Evolutionary conservation across 23 tunicate species (phyloP).

Genomic region (Oikopleura albicans): DNA sequence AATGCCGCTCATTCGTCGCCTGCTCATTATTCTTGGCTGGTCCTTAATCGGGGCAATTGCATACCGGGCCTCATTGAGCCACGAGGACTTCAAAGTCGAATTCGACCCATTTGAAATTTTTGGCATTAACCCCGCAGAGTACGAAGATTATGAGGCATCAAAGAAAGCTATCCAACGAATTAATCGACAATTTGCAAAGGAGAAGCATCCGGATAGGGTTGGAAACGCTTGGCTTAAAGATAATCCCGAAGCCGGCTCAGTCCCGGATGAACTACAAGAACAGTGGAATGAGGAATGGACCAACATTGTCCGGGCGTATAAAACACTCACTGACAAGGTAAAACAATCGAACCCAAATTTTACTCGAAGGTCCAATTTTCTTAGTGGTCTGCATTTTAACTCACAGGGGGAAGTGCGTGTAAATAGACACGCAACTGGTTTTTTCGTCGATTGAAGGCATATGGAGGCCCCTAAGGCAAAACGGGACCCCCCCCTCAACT

Average conservation of each 20-base stretch:
- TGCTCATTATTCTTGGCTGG: constrained; percentile 46
- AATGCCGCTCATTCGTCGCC: constrained; percentile 48
- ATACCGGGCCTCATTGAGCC: constrained; percentile 45
- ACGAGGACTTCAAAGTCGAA: constrained; percentile 43
- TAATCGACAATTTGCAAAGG: constrained; percentile 38
- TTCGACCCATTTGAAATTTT: constrained; percentile 81
- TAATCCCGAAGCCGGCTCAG: background rate
- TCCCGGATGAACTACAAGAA: constrained; percentile 22
- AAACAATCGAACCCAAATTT: no score
- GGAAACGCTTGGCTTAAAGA: background rate
- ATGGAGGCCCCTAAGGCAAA: no score
- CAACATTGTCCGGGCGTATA: constrained; percentile 66
- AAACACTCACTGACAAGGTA: constrained; percentile 23
- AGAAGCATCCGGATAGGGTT: constrained; percentile 61
- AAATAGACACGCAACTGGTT: no score
- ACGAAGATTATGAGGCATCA: constrained; percentile 8
- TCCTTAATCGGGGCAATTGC: constrained; percentile 30
- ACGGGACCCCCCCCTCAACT: no score
- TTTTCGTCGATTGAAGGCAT: no score
- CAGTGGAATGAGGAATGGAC: constrained; percentile 50
- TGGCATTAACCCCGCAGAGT: constrained; percentile 25
- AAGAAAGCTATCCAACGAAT: constrained; percentile 38
- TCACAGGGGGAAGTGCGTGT: no score
- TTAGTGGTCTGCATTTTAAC: no score
- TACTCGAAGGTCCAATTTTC: no score